Base-by-base conservation (phyloP, 2,797 vertebrate species). In the Gymnopithys bicolor region DNA sequence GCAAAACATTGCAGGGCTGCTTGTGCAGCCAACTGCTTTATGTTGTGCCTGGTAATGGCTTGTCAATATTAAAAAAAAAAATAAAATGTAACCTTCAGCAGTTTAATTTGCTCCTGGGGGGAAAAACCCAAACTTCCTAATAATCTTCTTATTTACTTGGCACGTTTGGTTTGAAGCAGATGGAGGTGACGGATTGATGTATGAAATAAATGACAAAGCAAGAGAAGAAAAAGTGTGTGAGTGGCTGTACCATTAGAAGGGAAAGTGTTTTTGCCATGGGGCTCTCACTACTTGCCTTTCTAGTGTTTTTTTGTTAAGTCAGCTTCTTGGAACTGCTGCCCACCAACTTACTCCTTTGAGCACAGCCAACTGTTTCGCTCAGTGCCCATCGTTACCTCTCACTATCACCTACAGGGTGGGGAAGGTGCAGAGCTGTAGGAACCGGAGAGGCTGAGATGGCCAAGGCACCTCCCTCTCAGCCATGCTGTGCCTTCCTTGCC, bases 1-100 rank as follows among this genome's bases (percentile, higher is more conserved):
- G 52, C 1, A 12, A 74, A 88, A 62, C 19, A 10, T 17, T 68
- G 62, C 0, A 0, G 53, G 49, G 21, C 59, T 78, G 17, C 32
- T 33, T 55, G 60, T 58, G 68, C 45, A 60, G 70, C 41, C 86
- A 69, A 43, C 45, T 92, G 63, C 67, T 92, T 67, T 53, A 25
- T 28, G 4, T 89, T 75, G 33, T 0, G 2, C 56, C 56, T 66
- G 23, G 48, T 82, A 79, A 73, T 24, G 19, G 52, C 13, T 63
- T 85, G 43, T 62, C 46, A 45, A 2, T 68, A 63, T 67, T 59
- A 23, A 28, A 45, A 30, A 13, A 43, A 64, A 53, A 86, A 82
- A 58, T 11, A 53, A 86, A 82, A 58, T 11, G 33, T 73, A 83
- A 90, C 81, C 43, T 87, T 58, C 53, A 77, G 75, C 60, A 81